phyloP scores from a whole-genome alignment of 2,797 vertebrate species.

The Aulostomus chinensis region DNA sequence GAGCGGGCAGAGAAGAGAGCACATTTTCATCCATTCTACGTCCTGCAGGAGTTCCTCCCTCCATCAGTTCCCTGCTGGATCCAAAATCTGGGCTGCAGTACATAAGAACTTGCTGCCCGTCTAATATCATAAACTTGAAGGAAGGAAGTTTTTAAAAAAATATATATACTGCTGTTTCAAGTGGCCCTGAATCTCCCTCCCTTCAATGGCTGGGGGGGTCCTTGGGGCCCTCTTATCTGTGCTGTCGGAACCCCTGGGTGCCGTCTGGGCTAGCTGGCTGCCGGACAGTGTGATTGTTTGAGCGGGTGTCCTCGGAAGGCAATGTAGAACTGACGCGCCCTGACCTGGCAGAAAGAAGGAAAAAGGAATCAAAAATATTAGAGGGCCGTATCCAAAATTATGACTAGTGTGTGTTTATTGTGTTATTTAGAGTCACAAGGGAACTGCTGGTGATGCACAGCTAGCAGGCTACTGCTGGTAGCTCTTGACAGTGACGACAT shows the following conservation, averaged over 20 bases:
- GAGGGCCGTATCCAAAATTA: no score
- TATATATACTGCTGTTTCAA: constrained; percentile 25
- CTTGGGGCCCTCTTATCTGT: constrained; percentile 85
- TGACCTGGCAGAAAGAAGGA: constrained; percentile 59
- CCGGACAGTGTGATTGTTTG: constrained; percentile 90
- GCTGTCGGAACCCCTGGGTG: constrained; percentile 93
- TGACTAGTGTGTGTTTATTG: no score
- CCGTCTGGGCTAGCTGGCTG: constrained; percentile 92
- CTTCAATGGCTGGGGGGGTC: constrained; percentile 28
- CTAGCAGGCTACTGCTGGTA: no score
- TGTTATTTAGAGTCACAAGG: no score
- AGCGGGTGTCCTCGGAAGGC: constrained; percentile 86
- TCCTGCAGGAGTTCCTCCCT: constrained; percentile 45
- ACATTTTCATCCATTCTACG: constrained; percentile 24
- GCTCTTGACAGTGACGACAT: no score
- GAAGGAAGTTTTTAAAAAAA: constrained; percentile 25
- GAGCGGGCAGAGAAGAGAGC: constrained; percentile 44
- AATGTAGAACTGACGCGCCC: constrained; percentile 74
- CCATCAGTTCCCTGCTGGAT: constrained; percentile 28
- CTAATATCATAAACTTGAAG: constrained; percentile 44
- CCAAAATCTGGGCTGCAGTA: constrained; percentile 21
- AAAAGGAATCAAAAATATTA: constrained; percentile 9
- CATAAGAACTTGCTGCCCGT: constrained; percentile 22
- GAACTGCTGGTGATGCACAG: no score
- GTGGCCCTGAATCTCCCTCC: constrained; percentile 23